phyloP scores from a whole-genome alignment of 1,140 invertebrate genomes.

The Drosophila tristis region DNA sequence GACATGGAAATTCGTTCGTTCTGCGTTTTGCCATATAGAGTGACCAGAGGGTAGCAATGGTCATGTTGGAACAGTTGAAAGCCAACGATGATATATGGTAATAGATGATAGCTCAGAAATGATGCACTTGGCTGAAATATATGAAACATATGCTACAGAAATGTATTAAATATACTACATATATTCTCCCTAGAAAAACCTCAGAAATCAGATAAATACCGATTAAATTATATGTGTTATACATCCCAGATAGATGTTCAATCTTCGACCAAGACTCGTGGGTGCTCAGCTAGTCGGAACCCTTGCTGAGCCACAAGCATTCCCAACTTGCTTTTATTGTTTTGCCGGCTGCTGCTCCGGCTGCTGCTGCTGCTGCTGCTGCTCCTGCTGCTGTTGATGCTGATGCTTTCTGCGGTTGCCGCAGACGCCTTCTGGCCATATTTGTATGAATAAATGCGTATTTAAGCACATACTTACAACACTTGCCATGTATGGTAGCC shows the following conservation, averaged over 20 bases:
- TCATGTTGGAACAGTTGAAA: neutral
- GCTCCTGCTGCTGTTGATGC: slow-evolving; percentile 34
- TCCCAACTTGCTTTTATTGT: slow-evolving; percentile 70
- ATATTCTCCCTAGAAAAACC: no score
- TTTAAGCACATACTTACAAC: slow-evolving; percentile 83
- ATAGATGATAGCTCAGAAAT: neutral
- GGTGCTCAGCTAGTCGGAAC: neutral
- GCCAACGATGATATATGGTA: neutral
- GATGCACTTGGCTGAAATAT: no score
- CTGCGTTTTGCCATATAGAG: slow-evolving; percentile 49
- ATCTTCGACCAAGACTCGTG: neutral
- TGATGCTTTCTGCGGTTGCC: slow-evolving; percentile 58
- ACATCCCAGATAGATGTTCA: no score
- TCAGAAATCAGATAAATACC: no score
- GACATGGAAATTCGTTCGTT: slow-evolving; percentile 76
- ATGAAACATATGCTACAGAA: no score
- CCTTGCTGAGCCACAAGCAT: neutral
- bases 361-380: slow-evolving; percentile 28
- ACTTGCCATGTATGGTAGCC: slow-evolving; percentile 74
- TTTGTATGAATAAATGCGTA: slow-evolving; percentile 83
- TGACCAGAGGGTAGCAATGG: slow-evolving; percentile 40
- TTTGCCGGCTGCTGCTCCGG: slow-evolving; percentile 62
- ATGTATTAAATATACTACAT: no score
- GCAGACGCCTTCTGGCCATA: slow-evolving; percentile 71
- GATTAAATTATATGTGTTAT: no score